Percentiles rank a stretch among this genome's conserved stretches.
phyloP scores from a whole-genome alignment of 2,797 vertebrate species.

The Miichthys miiuy region DNA sequence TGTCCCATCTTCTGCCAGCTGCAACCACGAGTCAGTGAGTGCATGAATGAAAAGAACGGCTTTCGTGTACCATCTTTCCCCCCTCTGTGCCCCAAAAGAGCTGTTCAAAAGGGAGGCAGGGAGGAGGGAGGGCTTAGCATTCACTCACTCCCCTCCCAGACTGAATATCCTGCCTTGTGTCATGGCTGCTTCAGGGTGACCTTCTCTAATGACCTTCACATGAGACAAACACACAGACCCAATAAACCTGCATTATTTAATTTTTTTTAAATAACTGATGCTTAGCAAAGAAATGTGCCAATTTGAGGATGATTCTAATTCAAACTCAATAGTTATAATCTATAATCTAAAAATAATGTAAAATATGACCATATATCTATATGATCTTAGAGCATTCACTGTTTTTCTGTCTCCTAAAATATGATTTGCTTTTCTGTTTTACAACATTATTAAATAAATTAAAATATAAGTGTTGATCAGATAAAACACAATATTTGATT shows the following conservation, averaged over 20 bases:
- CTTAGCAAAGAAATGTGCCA: not conserved
- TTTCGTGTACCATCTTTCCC: not conserved
- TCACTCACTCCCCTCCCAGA: slow-evolving; percentile 10
- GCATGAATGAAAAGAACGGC: slow-evolving; percentile 30
- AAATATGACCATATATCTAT: no score
- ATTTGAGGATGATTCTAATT: not conserved
- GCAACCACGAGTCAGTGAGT: slow-evolving; percentile 24
- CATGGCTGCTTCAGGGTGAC: slow-evolving; percentile 78
- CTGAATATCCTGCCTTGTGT: slow-evolving; percentile 37
- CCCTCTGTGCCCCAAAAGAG: not conserved
- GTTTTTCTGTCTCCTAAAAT: no score
- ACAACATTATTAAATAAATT: not conserved
- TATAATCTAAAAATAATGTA: not conserved
- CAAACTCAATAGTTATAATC: no score
- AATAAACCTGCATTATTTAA: not conserved
- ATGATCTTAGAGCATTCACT: no score
- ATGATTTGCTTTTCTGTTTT: not conserved
- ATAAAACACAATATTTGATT: not conserved
- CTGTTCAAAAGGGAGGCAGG: not conserved
- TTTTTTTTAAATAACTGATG: no score
- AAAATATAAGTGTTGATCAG: not conserved
- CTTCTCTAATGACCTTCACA: slow-evolving; percentile 48
- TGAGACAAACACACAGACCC: slow-evolving; percentile 12
- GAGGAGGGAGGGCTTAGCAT: slow-evolving; percentile 7
- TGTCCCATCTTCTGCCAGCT: slow-evolving; percentile 15